Percentiles rank a stretch among this genome's conserved stretches.
These are phyloP conservation scores for Drosophila acutilabella DNA, from an alignment of 2,888 invertebrate genomes.

Conservation along the genomic window DNA sequence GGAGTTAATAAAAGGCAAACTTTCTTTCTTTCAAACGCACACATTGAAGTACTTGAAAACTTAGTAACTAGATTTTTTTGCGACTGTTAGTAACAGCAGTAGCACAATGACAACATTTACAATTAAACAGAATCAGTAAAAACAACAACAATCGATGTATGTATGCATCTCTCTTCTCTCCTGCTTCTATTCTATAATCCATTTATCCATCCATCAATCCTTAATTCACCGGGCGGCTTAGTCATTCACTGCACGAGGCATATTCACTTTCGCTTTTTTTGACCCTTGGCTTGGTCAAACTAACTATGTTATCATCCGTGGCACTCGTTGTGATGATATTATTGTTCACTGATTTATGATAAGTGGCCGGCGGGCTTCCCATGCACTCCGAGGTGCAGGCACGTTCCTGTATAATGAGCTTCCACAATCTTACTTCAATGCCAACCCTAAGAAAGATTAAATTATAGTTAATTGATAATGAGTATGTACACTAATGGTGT, in stretches of 20 bases:
- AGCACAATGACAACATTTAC: constrained; percentile 65
- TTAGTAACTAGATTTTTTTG: constrained; percentile 40
- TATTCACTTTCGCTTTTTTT: constrained; percentile 83
- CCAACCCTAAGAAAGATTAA: constrained; percentile 86
- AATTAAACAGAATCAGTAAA: constrained; percentile 66
- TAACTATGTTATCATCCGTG: constrained; percentile 45
- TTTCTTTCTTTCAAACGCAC: too few relatives aligned
- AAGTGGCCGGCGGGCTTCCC: constrained; percentile 57
- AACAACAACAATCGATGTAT: constrained; percentile 55
- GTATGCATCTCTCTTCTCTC: constrained; percentile 20
- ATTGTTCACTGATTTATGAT: constrained; percentile 62
- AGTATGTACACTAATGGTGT: accelerated
- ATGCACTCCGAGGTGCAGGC: constrained; percentile 59
- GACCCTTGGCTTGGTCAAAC: constrained; percentile 56
- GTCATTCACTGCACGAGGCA: constrained; percentile 83
- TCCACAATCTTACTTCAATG: constrained; percentile 93
- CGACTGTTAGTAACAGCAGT: constrained; percentile 43
- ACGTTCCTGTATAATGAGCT: constrained; percentile 87
- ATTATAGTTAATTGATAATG: not conserved
- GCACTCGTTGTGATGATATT: constrained; percentile 61
- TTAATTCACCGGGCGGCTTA: constrained; percentile 24
- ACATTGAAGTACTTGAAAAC: constrained; percentile 33
- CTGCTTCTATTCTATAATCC: constrained; percentile 20
- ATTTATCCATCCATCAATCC: constrained; percentile 19
- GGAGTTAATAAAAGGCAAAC: constrained; percentile 37